phyloP scores from a whole-genome alignment of 2,113 vertebrate genomes.

The Cyanoderma ruficeps region DNA sequence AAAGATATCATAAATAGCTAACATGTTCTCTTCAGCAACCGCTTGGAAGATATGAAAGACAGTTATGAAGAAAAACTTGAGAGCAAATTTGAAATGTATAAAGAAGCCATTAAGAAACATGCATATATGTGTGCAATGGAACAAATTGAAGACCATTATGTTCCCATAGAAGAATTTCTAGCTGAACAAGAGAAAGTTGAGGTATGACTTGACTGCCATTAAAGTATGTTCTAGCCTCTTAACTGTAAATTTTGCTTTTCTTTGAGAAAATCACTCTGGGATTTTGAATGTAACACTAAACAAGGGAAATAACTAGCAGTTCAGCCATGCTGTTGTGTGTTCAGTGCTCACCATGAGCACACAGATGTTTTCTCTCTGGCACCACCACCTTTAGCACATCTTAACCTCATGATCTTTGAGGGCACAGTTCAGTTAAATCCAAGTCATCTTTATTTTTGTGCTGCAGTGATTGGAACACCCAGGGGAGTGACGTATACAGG shows the following conservation, averaged over 20 bases:
- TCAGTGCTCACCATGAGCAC: background rate
- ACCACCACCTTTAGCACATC: background rate
- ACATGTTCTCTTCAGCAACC: constrained; percentile 66
- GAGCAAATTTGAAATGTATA: constrained; percentile 89
- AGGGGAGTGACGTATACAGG: background rate
- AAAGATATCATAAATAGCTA: background rate
- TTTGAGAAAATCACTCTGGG: background rate
- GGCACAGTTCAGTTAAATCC: background rate
- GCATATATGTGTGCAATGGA: constrained; percentile 85
- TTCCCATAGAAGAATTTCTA: constrained; percentile 82
- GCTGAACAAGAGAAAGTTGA: constrained; percentile 84
- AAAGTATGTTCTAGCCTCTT: background rate
- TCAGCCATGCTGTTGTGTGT: background rate
- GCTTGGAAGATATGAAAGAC: constrained; percentile 85
- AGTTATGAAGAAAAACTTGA: constrained; percentile 86
- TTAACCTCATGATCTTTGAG: background rate
- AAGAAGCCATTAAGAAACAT: constrained; percentile 88
- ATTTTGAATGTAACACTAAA: background rate
- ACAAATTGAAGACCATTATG: constrained; percentile 83
- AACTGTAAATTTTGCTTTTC: background rate
- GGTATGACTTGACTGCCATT: constrained; percentile 61
- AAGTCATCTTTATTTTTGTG: background rate
- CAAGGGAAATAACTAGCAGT: background rate
- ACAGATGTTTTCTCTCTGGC: background rate
- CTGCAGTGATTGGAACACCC: background rate